Base-by-base conservation (phyloP, 2,113 vertebrate genomes). In the Crocuta crocuta region DNA sequence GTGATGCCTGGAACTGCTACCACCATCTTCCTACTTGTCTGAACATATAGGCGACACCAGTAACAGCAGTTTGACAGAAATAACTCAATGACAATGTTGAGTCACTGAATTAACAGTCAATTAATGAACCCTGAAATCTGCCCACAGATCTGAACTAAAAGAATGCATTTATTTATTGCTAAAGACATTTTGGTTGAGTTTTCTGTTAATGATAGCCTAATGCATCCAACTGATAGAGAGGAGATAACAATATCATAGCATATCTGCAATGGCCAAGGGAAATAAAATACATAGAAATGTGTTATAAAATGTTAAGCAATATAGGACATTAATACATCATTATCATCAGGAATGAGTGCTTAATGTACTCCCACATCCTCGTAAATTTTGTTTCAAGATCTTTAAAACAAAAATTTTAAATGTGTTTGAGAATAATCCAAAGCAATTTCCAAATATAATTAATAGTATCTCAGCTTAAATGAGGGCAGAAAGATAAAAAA, bases 101-200 rank as follows among this genome's bases (percentile, higher is more conserved):
- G 50, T 39, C 86, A 61, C 50, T 45, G 28, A 87, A 35, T 94
- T n/a, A 90, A 66, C 82, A 61, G 35, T 53, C 23, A 84, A 35
- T 94, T n/a, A 87, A 66, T 10, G 10, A 91, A 81, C 3, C 15
- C 80, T 71, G 43, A 83, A 87, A 83, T 96, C 68, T 83, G 19
- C 12, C n/a, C 80, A 87, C 17, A 92, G 12, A 2, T 66, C 55
- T 65, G 23, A 94, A 65, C 50, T 74, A 63, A 86, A 96, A 83
- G 33, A 93, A 66, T 63, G 10, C 19, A 78, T 31, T 63, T 76
- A 28, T 28, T 68, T 80, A 45, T 63, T 24, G 15, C 43, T 58
- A 74, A 86, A 86, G 63, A 92, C 55, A 91, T 70, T 93, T 39
- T 78, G 76, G 55, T 90, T 93, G 94, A 63, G 11, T 95, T 94